Base-by-base conservation (phyloP, 2,888 invertebrate species). In the Lymantria dispar region DNA sequence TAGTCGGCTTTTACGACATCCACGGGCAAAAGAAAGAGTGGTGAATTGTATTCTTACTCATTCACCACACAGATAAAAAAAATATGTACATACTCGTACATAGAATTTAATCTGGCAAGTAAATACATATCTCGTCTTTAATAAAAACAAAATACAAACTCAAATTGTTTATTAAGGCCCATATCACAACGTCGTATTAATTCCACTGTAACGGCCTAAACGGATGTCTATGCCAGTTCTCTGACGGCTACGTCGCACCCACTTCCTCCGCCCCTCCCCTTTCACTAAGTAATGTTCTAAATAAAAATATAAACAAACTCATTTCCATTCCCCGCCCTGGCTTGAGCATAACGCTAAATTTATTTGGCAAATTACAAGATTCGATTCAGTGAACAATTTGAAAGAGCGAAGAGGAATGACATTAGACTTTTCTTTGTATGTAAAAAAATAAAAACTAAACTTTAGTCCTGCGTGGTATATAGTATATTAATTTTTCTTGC, bases 331-430 rank as follows among this genome's bases (percentile, higher is more conserved):
- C 41, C 49, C 14, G 1, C 45, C 49, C 53, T 52, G 53, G 47
- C 54, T 58, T 43, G 40, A 53, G 52, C 47, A 52, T 56, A 56
- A 57, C 56, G 54, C 47, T 55, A 56, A 65, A 68, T 71, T 68
- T 70, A 68, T 70, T 72, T 67, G 64, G 58, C 66, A 70, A 73
- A 72, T 73, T 68, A 67, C 64, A 55, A 49, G 60, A 59, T 48
- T 53, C 66, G 64, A 73, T 70, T 64, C 62, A 56, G 50, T 58
- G 60, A 71, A 60, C 54, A 60, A 60, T 60, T 56, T 59, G 44
- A 48, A 56, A 56, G 48, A 52, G 56, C 46, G 50, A 54, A 54
- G 33, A 14, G 30, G 43, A 22, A 8, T 14, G 29, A 46, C 44
- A 39, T 41, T 10, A 30, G 38, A 53, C 42, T 55, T 52, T 55